Evolutionary conservation across 2,113 vertebrate genomes (phyloP).

Genomic region (Vulpes vulpes): DNA sequence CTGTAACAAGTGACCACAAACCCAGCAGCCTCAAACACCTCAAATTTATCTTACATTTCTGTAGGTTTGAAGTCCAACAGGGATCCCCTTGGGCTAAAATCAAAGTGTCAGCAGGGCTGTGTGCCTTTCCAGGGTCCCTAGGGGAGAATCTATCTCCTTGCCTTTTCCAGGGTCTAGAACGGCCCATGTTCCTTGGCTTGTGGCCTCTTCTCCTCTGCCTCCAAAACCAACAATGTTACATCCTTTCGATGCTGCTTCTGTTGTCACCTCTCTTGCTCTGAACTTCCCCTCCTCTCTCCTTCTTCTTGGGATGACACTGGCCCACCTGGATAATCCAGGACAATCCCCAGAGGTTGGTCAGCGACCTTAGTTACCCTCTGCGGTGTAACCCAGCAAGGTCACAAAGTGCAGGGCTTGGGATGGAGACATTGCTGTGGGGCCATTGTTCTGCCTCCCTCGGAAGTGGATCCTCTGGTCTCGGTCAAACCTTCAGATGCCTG

Average conservation of each 20-base stretch:
- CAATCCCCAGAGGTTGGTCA: not conserved
- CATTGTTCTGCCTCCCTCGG: not conserved
- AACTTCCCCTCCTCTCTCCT: not conserved
- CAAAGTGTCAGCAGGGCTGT: too few species aligned
- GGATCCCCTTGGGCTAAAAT: not conserved
- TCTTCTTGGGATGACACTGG: too few species aligned
- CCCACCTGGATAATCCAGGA: too few species aligned
- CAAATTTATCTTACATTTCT: not conserved
- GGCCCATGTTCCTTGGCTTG: not conserved
- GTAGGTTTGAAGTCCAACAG: not conserved
- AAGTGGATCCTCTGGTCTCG: not conserved
- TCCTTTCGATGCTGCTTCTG: not conserved
- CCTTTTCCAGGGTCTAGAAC: not conserved
- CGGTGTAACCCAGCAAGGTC: rapidly evolving
- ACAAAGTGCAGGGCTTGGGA: not conserved
- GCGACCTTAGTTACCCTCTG: not conserved
- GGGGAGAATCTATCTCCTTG: not conserved
- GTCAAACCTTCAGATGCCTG: not conserved
- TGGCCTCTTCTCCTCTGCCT: not conserved
- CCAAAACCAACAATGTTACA: not conserved
- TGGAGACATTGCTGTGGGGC: not conserved
- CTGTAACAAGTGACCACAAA: not conserved
- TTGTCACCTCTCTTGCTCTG: not conserved
- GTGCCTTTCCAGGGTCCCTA: not conserved
- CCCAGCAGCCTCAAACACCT: not conserved